phyloP scores from a whole-genome alignment of 2,888 invertebrate genomes.

The Spialia ferax region DNA sequence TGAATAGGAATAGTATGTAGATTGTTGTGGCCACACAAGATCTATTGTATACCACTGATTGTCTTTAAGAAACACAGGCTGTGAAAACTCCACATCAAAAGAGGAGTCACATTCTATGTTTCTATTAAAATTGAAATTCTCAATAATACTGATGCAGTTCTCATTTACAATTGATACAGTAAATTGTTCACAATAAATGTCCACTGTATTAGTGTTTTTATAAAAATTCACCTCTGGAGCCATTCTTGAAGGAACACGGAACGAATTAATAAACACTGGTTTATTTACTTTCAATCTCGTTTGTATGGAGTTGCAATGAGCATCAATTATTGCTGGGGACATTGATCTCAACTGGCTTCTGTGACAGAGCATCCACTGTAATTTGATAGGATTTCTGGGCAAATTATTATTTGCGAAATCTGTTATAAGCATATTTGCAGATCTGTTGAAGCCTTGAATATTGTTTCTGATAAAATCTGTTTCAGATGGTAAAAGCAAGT shows the following conservation, averaged over 20 bases:
- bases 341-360: conserved; percentile 72
- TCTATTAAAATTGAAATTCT: conserved; percentile 67
- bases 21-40: conserved; percentile 72
- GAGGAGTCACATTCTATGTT: conserved; percentile 76
- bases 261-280: conserved; percentile 76
- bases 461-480: conserved; percentile 54
- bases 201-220: conserved; percentile 61
- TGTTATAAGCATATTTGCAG: conserved; percentile 33
- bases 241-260: conserved; percentile 78
- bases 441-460: conserved; percentile 44
- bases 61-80: conserved; percentile 76
- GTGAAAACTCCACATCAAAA: conserved; percentile 71
- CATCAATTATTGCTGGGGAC: conserved; percentile 72
- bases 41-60: conserved; percentile 77
- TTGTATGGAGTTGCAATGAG: conserved; percentile 64
- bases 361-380: conserved; percentile 74
- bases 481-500: conserved; percentile 69
- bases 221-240: conserved; percentile 70
- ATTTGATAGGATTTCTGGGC: conserved; percentile 64
- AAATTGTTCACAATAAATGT: conserved; percentile 75
- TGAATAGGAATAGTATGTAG: conserved; percentile 59
- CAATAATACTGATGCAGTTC: conserved; percentile 67
- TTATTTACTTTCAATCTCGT: conserved; percentile 74
- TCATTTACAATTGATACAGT: conserved; percentile 69
- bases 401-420: conserved; percentile 47